Conservation (phyloP, 2,888 invertebrate species). For the Drosophila sordidapex region DNA sequence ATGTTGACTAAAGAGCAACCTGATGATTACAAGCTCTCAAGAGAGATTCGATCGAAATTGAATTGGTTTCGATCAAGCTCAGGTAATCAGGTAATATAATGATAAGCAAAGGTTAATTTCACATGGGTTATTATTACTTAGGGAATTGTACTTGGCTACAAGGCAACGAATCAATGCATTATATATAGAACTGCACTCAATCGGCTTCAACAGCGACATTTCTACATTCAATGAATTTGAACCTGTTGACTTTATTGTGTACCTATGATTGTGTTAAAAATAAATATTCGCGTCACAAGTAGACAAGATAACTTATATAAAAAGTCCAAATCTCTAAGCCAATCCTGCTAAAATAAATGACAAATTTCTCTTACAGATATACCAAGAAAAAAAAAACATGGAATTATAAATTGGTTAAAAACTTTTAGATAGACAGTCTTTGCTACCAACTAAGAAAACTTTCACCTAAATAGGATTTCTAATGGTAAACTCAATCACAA, state of each 20-base stretch:
- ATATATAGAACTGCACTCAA: neutral
- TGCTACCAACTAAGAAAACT: neutral
- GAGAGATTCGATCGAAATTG: neutral
- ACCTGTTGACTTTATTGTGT: neutral
- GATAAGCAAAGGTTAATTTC: neutral
- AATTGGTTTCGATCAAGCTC: neutral
- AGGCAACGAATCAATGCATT: neutral
- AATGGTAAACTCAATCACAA: neutral
- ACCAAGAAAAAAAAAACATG: neutral
- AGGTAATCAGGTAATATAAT: neutral
- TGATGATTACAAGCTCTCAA: neutral
- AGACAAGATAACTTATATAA: neutral
- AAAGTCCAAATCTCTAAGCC: neutral
- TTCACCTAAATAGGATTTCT: neutral
- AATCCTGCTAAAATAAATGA: neutral
- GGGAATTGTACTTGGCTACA: neutral
- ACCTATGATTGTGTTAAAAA: neutral
- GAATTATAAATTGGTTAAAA: too few species aligned
- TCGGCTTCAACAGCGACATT: neutral
- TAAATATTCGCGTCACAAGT: neutral
- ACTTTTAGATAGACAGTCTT: neutral
- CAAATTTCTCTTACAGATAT: neutral
- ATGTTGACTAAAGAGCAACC: neutral
- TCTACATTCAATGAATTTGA: neutral
- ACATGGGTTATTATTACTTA: neutral